These are phyloP conservation scores for Parelbella ahira DNA, from an alignment of 2,888 invertebrate species.

Conservation along the genomic window DNA sequence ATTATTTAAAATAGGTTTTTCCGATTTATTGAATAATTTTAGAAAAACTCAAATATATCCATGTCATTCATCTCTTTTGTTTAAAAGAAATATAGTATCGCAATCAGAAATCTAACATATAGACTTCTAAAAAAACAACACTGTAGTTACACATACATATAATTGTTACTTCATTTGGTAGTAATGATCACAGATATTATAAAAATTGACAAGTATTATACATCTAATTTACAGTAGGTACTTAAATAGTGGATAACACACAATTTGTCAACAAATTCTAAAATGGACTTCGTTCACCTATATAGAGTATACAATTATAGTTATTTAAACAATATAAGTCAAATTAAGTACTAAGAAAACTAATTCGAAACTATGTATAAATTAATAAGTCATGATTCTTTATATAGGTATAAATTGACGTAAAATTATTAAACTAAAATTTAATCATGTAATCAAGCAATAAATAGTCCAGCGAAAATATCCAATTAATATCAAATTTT, in stretches of 20 bases:
- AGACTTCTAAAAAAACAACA: conserved; percentile 8
- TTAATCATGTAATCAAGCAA: conserved; percentile 5
- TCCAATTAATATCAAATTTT: too few species aligned
- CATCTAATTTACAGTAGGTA: conserved; percentile 5
- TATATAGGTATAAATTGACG: too few species aligned
- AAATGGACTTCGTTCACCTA: neutral
- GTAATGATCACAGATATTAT: conserved; percentile 37
- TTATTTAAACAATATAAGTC: conserved; percentile 8
- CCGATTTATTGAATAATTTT: too few species aligned
- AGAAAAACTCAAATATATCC: too few species aligned
- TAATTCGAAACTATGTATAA: too few species aligned
- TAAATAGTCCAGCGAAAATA: neutral
- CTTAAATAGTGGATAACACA: conserved; percentile 1
- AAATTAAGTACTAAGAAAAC: conserved; percentile 7
- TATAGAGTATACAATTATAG: too few species aligned
- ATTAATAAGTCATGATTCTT: too few species aligned
- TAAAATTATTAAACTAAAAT: too few species aligned
- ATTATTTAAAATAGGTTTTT: too few species aligned
- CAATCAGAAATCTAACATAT: too few species aligned
- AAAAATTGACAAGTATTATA: conserved; percentile 7
- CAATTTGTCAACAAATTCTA: neutral
- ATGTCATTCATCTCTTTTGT: too few species aligned
- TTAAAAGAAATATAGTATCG: neutral
- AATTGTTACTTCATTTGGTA: conserved; percentile 36
- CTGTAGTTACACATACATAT: conserved; percentile 18